Evolutionary conservation across 2,113 vertebrate genomes (phyloP).

Genomic region (Ranitomeya imitator): DNA sequence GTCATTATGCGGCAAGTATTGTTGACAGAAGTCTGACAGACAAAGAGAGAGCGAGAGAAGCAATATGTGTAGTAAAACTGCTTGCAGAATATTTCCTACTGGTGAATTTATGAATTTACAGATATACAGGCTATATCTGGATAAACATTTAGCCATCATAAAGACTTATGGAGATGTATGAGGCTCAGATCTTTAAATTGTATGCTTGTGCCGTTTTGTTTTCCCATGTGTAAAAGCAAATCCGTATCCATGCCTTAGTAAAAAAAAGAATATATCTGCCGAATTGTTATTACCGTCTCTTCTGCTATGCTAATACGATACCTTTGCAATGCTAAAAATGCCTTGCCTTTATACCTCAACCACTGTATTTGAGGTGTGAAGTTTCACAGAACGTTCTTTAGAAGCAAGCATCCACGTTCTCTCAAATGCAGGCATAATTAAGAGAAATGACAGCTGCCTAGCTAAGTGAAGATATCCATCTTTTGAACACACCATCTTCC

Average conservation of each 20-base stretch:
- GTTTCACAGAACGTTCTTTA: slow-evolving; percentile 39
- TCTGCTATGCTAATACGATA: slow-evolving; percentile 10
- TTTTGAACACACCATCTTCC: slow-evolving; percentile 55
- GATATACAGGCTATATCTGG: no score
- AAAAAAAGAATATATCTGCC: neutral
- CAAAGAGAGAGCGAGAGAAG: no score
- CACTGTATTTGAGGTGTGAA: slow-evolving; percentile 17
- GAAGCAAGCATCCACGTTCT: slow-evolving; percentile 42
- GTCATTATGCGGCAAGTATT: no score
- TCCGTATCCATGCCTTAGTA: neutral
- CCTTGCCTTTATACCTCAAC: slow-evolving; percentile 14
- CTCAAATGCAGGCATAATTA: slow-evolving; percentile 52
- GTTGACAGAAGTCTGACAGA: no score
- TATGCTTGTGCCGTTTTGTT: neutral
- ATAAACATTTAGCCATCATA: neutral
- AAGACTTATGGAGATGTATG: neutral
- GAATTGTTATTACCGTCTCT: neutral
- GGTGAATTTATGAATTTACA: no score
- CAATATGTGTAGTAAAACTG: no score
- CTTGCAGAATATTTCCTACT: no score
- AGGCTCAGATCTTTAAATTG: neutral
- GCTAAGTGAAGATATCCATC: slow-evolving; percentile 55
- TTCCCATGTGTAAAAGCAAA: neutral
- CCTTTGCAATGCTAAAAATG: slow-evolving; percentile 31
- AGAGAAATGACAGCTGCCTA: slow-evolving; percentile 58